These are phyloP conservation scores for Cheilosia pagana DNA, from an alignment of 2,888 invertebrate genomes.

Conservation along the genomic window DNA sequence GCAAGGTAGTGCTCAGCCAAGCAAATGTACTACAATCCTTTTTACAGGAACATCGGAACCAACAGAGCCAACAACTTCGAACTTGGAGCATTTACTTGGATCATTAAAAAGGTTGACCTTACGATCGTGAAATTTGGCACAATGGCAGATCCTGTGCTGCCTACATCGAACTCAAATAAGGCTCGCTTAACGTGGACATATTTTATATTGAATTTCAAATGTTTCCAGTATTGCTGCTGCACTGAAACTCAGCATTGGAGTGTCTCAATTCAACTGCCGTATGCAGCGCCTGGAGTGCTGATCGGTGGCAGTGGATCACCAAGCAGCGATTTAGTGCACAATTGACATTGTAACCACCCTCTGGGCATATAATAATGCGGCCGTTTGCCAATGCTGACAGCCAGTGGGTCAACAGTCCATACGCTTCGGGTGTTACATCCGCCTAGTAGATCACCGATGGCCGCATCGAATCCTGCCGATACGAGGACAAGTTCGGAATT, in stretches of 20 bases:
- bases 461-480: slow-evolving; percentile 97
- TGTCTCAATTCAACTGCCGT: slow-evolving; percentile 84
- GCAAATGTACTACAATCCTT: no score
- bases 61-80: no score
- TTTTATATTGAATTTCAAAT: slow-evolving; percentile 87
- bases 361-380: slow-evolving; percentile 90
- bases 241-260: slow-evolving; percentile 88
- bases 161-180: no score
- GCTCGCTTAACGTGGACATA: no score
- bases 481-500: slow-evolving; percentile 93
- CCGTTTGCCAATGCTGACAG: slow-evolving; percentile 93
- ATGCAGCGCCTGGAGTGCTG: slow-evolving; percentile 74
- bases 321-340: slow-evolving; percentile 93
- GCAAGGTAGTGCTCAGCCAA: no score
- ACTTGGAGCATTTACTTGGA: no score
- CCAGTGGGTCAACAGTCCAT: slow-evolving; percentile 94
- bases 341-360: slow-evolving; percentile 96
- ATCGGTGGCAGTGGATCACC: slow-evolving; percentile 90
- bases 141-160: no score
- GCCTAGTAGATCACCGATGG: slow-evolving; percentile 92
- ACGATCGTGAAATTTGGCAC: no score
- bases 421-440: slow-evolving; percentile 95
- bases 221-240: slow-evolving; percentile 90
- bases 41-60: no score
- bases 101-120: no score